Evolutionary conservation across 2,113 vertebrate genomes (phyloP).

Genomic region (Malurus alboscapulatus): DNA sequence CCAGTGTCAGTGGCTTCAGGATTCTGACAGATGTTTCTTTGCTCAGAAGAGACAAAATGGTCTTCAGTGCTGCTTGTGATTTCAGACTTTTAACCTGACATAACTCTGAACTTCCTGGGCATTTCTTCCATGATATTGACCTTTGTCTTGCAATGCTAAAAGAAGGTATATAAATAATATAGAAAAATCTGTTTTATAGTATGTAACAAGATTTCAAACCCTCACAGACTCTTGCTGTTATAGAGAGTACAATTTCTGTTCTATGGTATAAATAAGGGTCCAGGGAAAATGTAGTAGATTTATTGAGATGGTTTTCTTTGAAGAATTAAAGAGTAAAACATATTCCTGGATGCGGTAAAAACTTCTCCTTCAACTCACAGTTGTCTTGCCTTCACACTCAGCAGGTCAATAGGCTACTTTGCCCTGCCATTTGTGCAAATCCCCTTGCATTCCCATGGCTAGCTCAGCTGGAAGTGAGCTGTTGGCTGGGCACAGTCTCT

Average conservation of each 20-base stretch:
- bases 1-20: fast-evolving
- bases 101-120: neutral
- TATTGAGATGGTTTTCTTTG: neutral
- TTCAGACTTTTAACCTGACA: neutral
- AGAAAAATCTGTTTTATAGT: neutral
- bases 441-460: neutral
- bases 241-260: neutral
- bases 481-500: neutral
- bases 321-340: neutral
- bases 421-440: neutral
- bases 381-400: neutral
- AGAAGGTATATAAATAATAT: neutral
- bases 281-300: neutral
- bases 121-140: neutral
- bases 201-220: neutral
- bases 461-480: neutral
- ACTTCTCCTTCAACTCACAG: neutral
- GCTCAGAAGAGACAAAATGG: neutral
- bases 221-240: neutral
- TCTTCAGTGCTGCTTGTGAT: neutral
- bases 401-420: neutral
- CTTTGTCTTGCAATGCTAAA: neutral
- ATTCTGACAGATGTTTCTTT: neutral
- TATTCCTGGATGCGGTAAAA: neutral
- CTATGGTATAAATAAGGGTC: neutral